Conservation (phyloP, 2,797 vertebrate genomes). For the Masticophis lateralis region DNA sequence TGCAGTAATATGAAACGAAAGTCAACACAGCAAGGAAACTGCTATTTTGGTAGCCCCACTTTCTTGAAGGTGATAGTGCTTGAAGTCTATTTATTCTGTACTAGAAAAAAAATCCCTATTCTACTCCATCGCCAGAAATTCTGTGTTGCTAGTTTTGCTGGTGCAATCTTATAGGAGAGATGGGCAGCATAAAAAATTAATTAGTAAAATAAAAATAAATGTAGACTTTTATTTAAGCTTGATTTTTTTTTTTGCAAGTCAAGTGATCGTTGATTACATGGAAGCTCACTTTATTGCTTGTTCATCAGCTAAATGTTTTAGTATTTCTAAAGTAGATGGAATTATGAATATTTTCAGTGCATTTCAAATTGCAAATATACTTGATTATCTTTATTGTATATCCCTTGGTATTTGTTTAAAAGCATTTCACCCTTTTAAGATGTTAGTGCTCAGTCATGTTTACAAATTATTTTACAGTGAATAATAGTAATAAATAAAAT, state of each 20-base stretch:
- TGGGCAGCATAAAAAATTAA: background rate
- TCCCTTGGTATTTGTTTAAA: background rate
- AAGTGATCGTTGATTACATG: background rate
- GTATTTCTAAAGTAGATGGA: background rate
- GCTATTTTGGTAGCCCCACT: background rate
- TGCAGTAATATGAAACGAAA: background rate
- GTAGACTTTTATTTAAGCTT: slow-evolving; percentile 10
- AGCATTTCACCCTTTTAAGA: background rate
- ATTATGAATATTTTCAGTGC: background rate
- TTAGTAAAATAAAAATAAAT: background rate
- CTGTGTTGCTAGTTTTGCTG: background rate
- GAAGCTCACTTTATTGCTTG: background rate
- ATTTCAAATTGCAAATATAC: background rate
- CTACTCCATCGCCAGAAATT: background rate
- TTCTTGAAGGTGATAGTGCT: background rate
- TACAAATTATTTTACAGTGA: background rate
- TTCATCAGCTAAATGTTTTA: slow-evolving; percentile 35
- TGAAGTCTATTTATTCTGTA: background rate
- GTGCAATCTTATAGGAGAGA: background rate
- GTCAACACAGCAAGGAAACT: background rate
- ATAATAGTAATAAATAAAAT: background rate
- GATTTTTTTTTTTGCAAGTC: slow-evolving; percentile 9
- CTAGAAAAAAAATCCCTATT: background rate
- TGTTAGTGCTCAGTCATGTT: background rate
- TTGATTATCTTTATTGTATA: background rate